Evolutionary conservation across 2,888 invertebrate species (phyloP).

Genomic region (Pachydiplax longipennis): DNA sequence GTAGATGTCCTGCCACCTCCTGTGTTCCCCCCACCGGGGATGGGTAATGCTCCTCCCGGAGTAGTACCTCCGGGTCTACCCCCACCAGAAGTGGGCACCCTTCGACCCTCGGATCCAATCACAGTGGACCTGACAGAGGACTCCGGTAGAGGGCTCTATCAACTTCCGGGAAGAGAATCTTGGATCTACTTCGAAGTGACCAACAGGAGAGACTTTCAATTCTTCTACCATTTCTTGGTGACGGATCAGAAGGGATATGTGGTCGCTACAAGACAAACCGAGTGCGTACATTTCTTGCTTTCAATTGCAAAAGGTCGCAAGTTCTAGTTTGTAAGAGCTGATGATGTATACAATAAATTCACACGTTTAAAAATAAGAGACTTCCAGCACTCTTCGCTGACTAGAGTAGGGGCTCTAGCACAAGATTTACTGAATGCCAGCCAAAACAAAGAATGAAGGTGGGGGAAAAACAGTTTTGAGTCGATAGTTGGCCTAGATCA

Average conservation of each 20-base stretch:
- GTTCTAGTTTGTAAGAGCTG: no score
- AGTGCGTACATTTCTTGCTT: not conserved
- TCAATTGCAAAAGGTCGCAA: not conserved
- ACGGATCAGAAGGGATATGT: not conserved
- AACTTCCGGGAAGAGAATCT: not conserved
- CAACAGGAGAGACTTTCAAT: not conserved
- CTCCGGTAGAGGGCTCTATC: not conserved
- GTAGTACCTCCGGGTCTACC: not conserved
- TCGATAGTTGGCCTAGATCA: no score
- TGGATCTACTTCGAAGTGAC: slow-evolving; percentile 16
- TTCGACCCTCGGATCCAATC: not conserved
- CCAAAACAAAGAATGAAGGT: no score
- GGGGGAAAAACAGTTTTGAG: no score
- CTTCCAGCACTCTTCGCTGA: no score
- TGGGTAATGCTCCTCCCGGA: not conserved
- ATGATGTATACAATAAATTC: not conserved
- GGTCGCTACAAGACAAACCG: not conserved
- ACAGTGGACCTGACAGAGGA: slow-evolving; percentile 17
- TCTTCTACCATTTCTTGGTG: not conserved
- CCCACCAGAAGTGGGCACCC: not conserved
- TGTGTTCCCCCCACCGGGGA: not conserved
- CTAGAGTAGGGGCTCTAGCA: no score
- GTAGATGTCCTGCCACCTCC: no score
- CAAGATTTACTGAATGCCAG: no score
- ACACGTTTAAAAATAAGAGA: not conserved